Base-by-base conservation (phyloP, 2,797 vertebrate genomes). In the Gadopsis marmoratus region DNA sequence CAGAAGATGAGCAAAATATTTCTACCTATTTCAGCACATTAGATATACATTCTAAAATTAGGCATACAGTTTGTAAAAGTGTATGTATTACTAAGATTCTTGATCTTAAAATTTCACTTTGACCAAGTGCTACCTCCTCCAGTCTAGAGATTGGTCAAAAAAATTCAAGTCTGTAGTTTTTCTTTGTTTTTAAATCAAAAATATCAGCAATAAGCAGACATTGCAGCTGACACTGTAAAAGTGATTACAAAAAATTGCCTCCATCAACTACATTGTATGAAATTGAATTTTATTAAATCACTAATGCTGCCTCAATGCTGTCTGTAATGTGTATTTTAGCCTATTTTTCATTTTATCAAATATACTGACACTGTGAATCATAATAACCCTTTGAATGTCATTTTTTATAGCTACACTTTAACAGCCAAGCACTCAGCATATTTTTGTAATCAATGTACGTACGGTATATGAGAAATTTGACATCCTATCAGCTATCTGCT, bases 91-190 rank as follows among this genome's bases (percentile, higher is more conserved):
- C 66, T 68, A 67, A 81, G 58, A 64, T 31, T 66, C 21, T 29
- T 65, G 26, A 66, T 71, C 16, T 31, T 41, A 61, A 54, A 76
- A 65, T 83, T 69, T 66, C 56, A 74, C n/a, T 82, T 72, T 77
- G 72, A 81, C 55, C 74, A 41, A 56, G 65, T 55, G 50, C 47
- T 26, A 59, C 76, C 33, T 0, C 21, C n/a, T 75, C 14, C 7
- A 3, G 17, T 78, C 56, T 39, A 75, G 19, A 81, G 58, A 84
- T 86, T 47, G 6, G 77, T 8, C 19, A 54, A n/a, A 65, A 45
- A 37, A 63, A 86, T 74, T 79, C 23, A 82, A 69, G 79, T 71
- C 31, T 67, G 41, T 63, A 62, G 31, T 62, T 58, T 70, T 62
- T 7, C 62, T 26, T 26, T 26, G 26, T 26, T 26, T 26, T n/a